Evolutionary conservation across 2,113 vertebrate species (phyloP).

Genomic region (Saguinus imperator): DNA sequence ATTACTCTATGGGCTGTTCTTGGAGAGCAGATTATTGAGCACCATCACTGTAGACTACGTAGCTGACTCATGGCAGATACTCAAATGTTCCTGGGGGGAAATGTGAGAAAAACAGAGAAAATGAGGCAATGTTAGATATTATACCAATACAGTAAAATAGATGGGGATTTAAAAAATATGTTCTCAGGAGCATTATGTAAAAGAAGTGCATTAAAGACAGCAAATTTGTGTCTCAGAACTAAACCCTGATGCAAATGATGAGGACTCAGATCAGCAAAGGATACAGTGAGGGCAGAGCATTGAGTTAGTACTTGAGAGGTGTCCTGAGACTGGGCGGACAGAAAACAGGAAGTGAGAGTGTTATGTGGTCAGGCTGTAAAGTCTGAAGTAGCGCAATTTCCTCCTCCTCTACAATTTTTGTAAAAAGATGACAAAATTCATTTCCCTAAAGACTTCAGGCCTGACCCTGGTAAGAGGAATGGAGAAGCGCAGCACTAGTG

Average conservation of each 20-base stretch:
- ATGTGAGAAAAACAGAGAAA: neutral
- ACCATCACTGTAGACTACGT: neutral
- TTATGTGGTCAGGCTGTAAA: neutral
- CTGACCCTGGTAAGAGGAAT: neutral
- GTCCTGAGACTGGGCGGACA: neutral
- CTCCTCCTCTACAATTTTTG: neutral
- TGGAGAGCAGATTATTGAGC: neutral
- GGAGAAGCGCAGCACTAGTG: neutral
- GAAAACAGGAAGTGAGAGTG: neutral
- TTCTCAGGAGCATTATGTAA: neutral
- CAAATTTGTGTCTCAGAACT: neutral
- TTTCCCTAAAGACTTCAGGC: neutral
- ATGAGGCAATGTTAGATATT: neutral
- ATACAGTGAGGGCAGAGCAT: neutral
- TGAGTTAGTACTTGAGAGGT: neutral
- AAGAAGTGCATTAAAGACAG: neutral
- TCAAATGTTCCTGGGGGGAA: neutral
- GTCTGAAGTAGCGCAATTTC: slow-evolving; percentile 2
- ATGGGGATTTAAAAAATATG: neutral
- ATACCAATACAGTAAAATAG: neutral
- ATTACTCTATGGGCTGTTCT: neutral
- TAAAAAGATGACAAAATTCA: neutral
- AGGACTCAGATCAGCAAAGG: neutral
- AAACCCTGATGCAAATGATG: neutral
- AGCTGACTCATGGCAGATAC: neutral